A percentile compares a stretch with the other conserved stretches of the same genome.
Evolutionary conservation across 1,140 invertebrate genomes (phyloP).

Genomic region (Euwallacea fornicatus): DNA sequence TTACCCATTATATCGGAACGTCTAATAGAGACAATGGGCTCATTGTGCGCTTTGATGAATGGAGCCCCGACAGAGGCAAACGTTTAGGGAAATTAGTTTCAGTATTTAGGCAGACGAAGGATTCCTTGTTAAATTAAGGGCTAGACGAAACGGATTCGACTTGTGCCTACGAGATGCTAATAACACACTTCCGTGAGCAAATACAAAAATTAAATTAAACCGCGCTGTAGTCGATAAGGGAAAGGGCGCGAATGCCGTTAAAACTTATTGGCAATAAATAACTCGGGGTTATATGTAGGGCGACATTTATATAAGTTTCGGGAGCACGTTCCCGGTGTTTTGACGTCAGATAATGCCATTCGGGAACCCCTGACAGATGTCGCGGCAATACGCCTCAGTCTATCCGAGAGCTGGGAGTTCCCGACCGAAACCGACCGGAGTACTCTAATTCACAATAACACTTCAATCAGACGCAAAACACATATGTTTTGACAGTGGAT

Average conservation of each 20-base stretch:
- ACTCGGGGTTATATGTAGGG: slow-evolving; percentile 11
- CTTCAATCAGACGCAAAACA: no score
- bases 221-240: no score
- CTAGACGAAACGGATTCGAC: not conserved
- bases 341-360: slow-evolving; percentile 16
- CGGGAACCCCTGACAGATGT: slow-evolving; percentile 13
- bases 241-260: not conserved
- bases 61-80: slow-evolving; percentile 23
- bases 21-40: slow-evolving; percentile 29
- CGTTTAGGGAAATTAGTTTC: slow-evolving; percentile 34
- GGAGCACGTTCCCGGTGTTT: slow-evolving; percentile 23
- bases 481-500: no score
- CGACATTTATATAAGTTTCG: slow-evolving; percentile 20
- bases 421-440: no score
- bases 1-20: slow-evolving; percentile 30
- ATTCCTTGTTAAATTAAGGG: slow-evolving; percentile 23
- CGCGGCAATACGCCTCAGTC: not conserved
- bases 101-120: slow-evolving; percentile 14
- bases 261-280: slow-evolving; percentile 13
- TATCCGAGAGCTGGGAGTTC: no score
- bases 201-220: no score
- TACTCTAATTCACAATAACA: no score
- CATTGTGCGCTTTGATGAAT: slow-evolving; percentile 34
- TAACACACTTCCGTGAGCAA: no score
- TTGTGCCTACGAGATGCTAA: not conserved